phyloP scores from a whole-genome alignment of 2,888 invertebrate genomes.

The Mesopsocus fuscifrons region DNA sequence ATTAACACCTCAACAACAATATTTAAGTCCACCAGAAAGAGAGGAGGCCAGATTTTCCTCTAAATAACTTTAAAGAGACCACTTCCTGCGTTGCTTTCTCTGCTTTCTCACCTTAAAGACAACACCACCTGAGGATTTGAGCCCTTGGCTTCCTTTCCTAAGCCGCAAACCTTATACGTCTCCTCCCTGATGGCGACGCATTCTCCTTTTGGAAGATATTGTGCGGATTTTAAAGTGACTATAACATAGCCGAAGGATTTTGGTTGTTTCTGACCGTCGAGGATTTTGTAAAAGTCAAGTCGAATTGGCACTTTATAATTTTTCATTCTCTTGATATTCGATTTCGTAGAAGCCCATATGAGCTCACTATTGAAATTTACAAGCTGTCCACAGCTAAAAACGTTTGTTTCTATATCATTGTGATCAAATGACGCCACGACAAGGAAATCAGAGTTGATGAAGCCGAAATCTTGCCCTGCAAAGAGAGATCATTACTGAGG shows the following conservation, averaged over 20 bases:
- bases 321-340: constrained; percentile 44
- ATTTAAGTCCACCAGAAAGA: no score
- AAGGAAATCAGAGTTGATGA: constrained; percentile 16
- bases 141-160: constrained; percentile 22
- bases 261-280: constrained; percentile 26
- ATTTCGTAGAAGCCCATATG: constrained; percentile 60
- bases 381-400: constrained; percentile 33
- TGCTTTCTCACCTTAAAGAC: constrained; percentile 21
- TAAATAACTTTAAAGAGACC: no score
- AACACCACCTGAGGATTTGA: constrained; percentile 24
- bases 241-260: constrained; percentile 49
- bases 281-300: constrained; percentile 37
- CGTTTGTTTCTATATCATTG: constrained; percentile 39
- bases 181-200: constrained; percentile 25
- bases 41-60: no score
- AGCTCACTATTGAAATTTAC: constrained; percentile 52
- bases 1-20: no score
- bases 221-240: constrained; percentile 47
- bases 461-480: constrained; percentile 18
- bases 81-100: no score
- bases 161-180: constrained; percentile 22
- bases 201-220: constrained; percentile 36
- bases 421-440: constrained; percentile 17
- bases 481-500: constrained; percentile 7
- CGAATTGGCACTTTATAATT: constrained; percentile 54